phyloP scores from a whole-genome alignment of 2,888 invertebrate species.

The Enoplolaimus lenunculus region DNA sequence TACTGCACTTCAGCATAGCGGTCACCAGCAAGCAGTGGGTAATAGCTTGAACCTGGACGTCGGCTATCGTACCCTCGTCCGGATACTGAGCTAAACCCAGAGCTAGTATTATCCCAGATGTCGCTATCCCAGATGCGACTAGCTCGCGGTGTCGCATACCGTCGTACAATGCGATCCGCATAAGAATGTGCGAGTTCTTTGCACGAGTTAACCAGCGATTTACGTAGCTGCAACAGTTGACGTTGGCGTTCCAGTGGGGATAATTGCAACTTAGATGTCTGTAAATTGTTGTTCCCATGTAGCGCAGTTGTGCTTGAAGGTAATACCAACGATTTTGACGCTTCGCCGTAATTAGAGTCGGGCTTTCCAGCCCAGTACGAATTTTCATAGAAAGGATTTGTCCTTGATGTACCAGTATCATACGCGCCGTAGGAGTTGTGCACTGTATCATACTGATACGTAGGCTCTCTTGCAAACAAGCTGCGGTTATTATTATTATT shows the following conservation, averaged over 20 bases:
- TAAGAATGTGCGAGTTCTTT: background rate
- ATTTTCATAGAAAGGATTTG: no score
- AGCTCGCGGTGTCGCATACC: background rate
- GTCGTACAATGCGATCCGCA: background rate
- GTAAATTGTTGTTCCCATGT: background rate
- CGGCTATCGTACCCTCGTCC: background rate
- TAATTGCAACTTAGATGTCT: background rate
- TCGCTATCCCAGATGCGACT: background rate
- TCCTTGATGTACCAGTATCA: no score
- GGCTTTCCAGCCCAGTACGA: no score
- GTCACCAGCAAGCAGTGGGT: background rate
- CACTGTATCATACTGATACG: no score
- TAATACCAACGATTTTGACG: no score
- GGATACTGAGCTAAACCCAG: background rate
- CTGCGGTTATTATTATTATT: no score
- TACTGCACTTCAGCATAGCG: no score
- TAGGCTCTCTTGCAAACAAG: no score
- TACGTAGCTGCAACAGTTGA: background rate
- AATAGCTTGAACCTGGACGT: background rate
- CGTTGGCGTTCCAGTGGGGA: slow-evolving; percentile 10
- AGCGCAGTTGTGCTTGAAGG: no score
- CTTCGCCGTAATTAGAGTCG: no score
- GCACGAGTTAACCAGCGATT: slow-evolving; percentile 11
- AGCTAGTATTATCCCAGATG: background rate
- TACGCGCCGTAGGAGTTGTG: no score